A percentile compares a stretch with the other conserved stretches of the same genome.
Conservation (phyloP, 2,888 invertebrate species). For the Xestia rhomboidea region DNA sequence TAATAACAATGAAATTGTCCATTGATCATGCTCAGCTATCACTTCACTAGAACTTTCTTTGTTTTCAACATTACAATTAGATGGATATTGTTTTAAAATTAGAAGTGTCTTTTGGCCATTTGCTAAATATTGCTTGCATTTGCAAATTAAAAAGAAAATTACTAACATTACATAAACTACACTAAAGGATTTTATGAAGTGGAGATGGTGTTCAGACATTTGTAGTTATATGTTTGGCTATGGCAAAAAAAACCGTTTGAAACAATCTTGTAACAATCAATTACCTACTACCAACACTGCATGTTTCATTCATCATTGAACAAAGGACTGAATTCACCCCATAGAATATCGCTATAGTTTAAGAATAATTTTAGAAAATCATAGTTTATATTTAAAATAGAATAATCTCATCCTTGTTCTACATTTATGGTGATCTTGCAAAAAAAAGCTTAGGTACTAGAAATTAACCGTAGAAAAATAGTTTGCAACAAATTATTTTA, state of each 20-base stretch:
- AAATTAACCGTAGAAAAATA: not conserved
- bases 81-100: not conserved
- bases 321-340: not conserved
- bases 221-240: too few relatives aligned
- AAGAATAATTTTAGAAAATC: not conserved
- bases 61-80: not conserved
- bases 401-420: constrained; percentile 19
- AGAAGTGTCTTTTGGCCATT: not conserved
- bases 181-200: not conserved
- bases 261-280: not conserved
- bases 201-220: not conserved
- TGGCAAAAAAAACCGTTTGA: not conserved
- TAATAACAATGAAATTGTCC: not conserved
- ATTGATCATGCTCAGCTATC: not conserved
- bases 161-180: not conserved
- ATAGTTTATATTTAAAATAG: not conserved
- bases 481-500: not conserved
- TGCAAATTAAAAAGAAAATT: not conserved
- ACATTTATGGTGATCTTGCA: not conserved
- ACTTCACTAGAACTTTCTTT: not conserved
- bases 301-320: not conserved
- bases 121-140: constrained; percentile 15
- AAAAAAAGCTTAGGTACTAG: not conserved
- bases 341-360: not conserved
- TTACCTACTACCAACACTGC: not conserved